Base-by-base conservation (phyloP, 1,140 invertebrate genomes). In the Heliconius melpomene region DNA sequence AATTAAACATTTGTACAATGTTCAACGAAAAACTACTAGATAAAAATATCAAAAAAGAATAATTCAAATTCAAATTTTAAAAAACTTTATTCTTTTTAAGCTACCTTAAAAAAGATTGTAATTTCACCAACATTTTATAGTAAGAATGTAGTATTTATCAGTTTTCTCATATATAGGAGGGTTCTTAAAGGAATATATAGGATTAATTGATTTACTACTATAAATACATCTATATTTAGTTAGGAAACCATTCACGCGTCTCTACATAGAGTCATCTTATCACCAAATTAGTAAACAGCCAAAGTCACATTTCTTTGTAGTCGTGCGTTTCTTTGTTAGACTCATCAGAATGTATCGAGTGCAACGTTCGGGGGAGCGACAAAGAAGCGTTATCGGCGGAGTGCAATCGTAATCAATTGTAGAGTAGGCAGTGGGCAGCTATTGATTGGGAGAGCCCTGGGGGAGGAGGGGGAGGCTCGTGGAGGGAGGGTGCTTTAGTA, bases 361-460 rank as follows among this genome's bases (percentile, higher is more conserved):
- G 77, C 71, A 54, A 23, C 60, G 60, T n/a, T 60, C 60, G 23
- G 71, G 77, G 75, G 57, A 75, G 60, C 73, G 78, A 20, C 38
- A 60, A 66, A 66, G 60, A 75, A 66, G 72, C 38, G 77, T 79
- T 83, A 83, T 83, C 82, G 82, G n/a, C 20, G 26, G 32, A 77
- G 78, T 82, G 81, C 81, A 79, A 75, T 79, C 79, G 74, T 83
- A 83, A 83, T 83, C 75, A 83, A 83, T 80, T 54, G 50, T 66
- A 66, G 29, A 38, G 72, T 38, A 52, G 76, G 71, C 71, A 36
- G 36, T 32, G 77, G 77, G 71, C 71, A 23, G 78, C 73, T 78
- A 79, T 79, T 32, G 77, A 79, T 79, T 74, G 72, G 70, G 79
- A 29, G 78, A 11, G 50, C 46, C 52, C 72, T 75, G 75, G 78